phyloP scores from a whole-genome alignment of 2,888 invertebrate genomes.

The Cephus spinipes region DNA sequence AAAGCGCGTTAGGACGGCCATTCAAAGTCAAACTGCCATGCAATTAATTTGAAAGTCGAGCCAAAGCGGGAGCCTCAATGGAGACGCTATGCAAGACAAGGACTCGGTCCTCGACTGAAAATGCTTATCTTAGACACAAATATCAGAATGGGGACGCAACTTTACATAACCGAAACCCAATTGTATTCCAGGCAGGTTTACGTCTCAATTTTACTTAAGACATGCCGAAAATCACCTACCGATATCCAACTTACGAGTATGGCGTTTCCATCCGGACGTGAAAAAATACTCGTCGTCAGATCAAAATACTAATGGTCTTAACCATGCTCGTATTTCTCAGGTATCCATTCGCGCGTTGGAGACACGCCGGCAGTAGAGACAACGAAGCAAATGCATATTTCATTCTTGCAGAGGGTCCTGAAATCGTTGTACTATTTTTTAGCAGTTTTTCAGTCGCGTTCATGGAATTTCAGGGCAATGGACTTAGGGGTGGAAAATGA shows the following conservation, averaged over 20 bases:
- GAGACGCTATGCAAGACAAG: neutral
- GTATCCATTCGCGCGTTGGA: neutral
- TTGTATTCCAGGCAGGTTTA: neutral
- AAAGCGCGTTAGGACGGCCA: constrained; percentile 33
- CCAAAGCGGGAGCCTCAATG: constrained; percentile 16
- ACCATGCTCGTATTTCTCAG: neutral
- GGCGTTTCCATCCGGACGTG: neutral
- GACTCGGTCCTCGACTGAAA: neutral
- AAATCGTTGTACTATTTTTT: neutral
- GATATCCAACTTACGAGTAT: neutral
- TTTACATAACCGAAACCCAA: neutral
- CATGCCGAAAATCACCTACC: neutral
- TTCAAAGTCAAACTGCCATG: constrained; percentile 47
- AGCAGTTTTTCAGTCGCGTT: neutral
- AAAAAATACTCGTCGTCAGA: neutral
- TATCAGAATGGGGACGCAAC: neutral
- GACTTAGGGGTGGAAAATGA: neutral
- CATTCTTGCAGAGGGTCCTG: neutral
- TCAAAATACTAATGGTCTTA: neutral
- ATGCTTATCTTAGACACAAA: neutral
- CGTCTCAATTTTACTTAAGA: neutral
- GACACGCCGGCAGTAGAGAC: neutral
- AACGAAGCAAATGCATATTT: no score
- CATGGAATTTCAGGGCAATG: neutral
- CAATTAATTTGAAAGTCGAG: constrained; percentile 51